These are phyloP conservation scores for Oreohelix idahoensis DNA, from an alignment of 1,140 invertebrate genomes.

Conservation along the genomic window DNA sequence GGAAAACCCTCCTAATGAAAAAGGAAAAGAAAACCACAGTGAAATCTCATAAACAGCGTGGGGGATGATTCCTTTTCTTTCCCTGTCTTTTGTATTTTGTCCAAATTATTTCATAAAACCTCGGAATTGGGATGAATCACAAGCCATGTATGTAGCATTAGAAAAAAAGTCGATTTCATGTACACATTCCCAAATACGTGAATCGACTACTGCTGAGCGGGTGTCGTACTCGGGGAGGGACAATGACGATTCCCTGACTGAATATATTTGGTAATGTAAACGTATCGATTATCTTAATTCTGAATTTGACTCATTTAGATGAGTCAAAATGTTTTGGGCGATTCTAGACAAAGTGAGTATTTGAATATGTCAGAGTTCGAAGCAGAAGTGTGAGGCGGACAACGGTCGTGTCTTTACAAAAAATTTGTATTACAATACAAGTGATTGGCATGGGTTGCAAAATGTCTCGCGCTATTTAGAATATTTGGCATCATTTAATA, in stretches of 20 bases:
- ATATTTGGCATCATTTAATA: no score
- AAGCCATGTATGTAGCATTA: not conserved
- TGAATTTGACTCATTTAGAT: not conserved
- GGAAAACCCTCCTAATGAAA: not conserved
- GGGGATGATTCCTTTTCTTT: not conserved
- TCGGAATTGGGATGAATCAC: not conserved
- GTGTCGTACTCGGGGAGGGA: not conserved
- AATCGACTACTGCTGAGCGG: not conserved
- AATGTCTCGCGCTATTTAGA: no score
- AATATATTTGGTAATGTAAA: not conserved
- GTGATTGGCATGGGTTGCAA: no score
- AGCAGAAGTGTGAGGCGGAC: no score
- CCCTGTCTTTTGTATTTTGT: not conserved
- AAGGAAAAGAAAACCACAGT: not conserved
- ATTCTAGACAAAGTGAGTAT: no score
- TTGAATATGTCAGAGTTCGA: no score
- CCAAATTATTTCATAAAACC: conserved; percentile 5
- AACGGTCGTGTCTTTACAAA: no score
- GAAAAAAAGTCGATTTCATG: not conserved
- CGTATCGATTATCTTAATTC: not conserved
- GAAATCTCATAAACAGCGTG: not conserved
- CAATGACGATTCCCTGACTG: not conserved
- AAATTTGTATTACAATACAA: no score
- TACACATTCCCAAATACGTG: not conserved
- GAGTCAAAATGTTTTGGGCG: not conserved